Conservation (phyloP, 92 coral and sea anemone genomes). For the Meandrina meandrites region DNA sequence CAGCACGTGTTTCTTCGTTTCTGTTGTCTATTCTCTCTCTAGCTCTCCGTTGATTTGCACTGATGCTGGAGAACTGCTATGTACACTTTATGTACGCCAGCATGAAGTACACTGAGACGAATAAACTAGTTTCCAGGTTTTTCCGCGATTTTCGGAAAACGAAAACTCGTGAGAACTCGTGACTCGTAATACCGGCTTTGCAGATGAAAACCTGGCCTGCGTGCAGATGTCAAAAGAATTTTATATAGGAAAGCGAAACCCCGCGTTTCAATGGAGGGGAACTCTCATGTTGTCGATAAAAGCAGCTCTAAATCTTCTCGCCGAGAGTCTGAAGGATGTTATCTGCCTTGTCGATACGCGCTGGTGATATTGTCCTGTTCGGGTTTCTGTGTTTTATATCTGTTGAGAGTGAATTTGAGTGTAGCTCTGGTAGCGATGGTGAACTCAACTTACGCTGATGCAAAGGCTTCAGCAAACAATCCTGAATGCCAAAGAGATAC, state of each 20-base stretch:
- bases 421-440: constrained; percentile 98
- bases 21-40: too few relatives aligned
- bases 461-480: constrained; percentile 51
- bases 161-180: too few relatives aligned
- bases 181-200: too few relatives aligned
- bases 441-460: constrained; percentile 75
- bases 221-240: too few relatives aligned
- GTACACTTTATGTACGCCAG: constrained; percentile 81
- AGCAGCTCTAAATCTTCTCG: neutral
- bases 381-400: constrained; percentile 90
- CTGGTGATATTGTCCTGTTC: constrained; percentile 63
- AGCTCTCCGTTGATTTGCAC: neutral
- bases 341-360: constrained; percentile 62
- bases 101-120: constrained; percentile 74
- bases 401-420: constrained; percentile 88
- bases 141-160: neutral
- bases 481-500: constrained; percentile 70
- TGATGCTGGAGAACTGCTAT: constrained; percentile 69
- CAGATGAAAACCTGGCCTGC: too few relatives aligned
- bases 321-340: constrained; percentile 19
- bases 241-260: neutral
- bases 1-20: too few relatives aligned
- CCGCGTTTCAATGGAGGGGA: constrained; percentile 6
- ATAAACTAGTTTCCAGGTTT: neutral
- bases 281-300: neutral